Percentiles rank a stretch among this genome's conserved stretches.
These are phyloP conservation scores for Leucoraja erinaceus DNA, from an alignment of 2,113 vertebrate genomes.

Conservation along the genomic window DNA sequence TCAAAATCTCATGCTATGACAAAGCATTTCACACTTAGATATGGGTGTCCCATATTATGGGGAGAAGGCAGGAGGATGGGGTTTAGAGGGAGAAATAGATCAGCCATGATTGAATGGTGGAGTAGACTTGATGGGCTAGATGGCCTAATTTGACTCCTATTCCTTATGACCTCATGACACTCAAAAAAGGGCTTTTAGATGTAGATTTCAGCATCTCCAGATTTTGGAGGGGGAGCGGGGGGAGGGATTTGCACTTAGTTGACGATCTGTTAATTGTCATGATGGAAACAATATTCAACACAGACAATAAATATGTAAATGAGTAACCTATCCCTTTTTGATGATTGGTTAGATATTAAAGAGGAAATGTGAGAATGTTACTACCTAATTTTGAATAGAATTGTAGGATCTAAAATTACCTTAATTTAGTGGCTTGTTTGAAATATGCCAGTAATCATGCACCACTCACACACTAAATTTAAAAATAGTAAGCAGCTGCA, in stretches of 20 bases:
- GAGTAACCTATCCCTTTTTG: background rate
- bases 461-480: background rate
- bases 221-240: no score
- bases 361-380: background rate
- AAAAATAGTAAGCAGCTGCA: background rate
- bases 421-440: background rate
- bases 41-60: no score
- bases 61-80: no score
- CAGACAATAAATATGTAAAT: background rate
- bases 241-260: no score
- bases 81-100: no score
- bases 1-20: background rate
- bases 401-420: background rate
- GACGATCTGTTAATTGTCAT: background rate
- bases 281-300: background rate
- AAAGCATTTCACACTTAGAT: background rate
- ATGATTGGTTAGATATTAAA: background rate
- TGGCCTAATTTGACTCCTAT: no score
- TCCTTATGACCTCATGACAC: no score
- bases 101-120: no score
- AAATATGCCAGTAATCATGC: background rate
- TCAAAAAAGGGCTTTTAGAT: no score
- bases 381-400: background rate
- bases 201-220: no score
- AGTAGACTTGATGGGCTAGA: no score